Base-by-base conservation (phyloP, 2,797 vertebrate genomes). In the Platalea minor region DNA sequence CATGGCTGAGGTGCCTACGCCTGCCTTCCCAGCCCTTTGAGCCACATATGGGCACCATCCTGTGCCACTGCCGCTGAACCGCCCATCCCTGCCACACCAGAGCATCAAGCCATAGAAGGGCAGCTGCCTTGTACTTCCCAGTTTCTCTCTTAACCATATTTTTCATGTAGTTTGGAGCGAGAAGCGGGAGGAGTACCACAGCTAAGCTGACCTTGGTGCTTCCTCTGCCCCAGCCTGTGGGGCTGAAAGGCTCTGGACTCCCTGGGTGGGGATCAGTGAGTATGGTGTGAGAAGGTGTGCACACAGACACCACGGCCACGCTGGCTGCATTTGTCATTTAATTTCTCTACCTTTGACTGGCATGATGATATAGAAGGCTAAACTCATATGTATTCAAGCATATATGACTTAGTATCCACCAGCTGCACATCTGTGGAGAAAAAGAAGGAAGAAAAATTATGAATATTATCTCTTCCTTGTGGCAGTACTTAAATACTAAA, bases 11-110 rank as follows among this genome's bases (percentile, higher is more conserved):
- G 16, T 64, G 33, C 13, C 37, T 12, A 24, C 0, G 0, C 13
- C 35, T 73, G 33, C 43, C n/a, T 75, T 68, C 33, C 39, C 31
- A 48, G 53, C 14, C 16, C 26, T 46, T 54, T 17, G 35, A 37
- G 39, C 16, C 20, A 5, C n/a, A 9, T 14, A 11, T 2, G 5
- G 2, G 2, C 4, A 4, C 59, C 16, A 9, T 37, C 59, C n/a
- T 1, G 0, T 17, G 65, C 48, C 46, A 54, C 26, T 68, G 25
- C 20, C 48, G 9, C 43, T 29, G 16, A 5, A 19, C 9, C 2
- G 0, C 39, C 35, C 19, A 9, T 13, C 54, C 72, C 45, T 60
- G 35, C 31, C 39, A 17, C 39, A 29, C 28, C 39, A 69, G 14
- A 28, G 18, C 72, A 19, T 28, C 4, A 8, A 73, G n/a, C 35